These are phyloP conservation scores for Bemisia tabaci DNA, from an alignment of 1,140 invertebrate genomes.

Conservation along the genomic window DNA sequence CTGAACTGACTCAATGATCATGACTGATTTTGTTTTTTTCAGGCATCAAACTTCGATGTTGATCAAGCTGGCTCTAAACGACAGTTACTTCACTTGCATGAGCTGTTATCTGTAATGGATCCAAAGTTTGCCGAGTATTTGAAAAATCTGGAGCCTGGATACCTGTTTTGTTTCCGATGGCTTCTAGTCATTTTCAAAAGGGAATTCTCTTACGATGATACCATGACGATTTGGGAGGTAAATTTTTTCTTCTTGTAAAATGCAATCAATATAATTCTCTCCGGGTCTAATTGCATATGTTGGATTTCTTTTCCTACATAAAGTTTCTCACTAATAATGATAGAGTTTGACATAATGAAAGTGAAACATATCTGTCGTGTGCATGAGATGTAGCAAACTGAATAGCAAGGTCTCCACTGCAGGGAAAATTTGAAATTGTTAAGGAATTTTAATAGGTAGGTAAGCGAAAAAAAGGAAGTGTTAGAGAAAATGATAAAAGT, in stretches of 20 bases:
- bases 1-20: too few species aligned
- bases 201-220: slow-evolving; percentile 58
- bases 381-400: background rate
- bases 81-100: slow-evolving; percentile 74
- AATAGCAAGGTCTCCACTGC: background rate
- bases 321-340: background rate
- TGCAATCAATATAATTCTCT: too few species aligned
- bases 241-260: slow-evolving; percentile 6
- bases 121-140: slow-evolving; percentile 76
- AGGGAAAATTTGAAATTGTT: background rate
- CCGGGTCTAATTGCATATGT: background rate
- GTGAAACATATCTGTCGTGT: background rate
- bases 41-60: slow-evolving; percentile 92
- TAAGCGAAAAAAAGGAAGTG: too few species aligned
- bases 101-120: slow-evolving; percentile 64
- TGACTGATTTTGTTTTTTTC: too few species aligned
- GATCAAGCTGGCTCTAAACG: slow-evolving; percentile 95
- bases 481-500: too few species aligned
- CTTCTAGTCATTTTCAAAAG: slow-evolving; percentile 70
- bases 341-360: background rate
- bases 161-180: slow-evolving; percentile 98
- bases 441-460: too few species aligned
- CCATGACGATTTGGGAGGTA: slow-evolving; percentile 43
- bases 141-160: slow-evolving; percentile 81
- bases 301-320: background rate